Percentiles rank a stretch among this genome's conserved stretches.
These are phyloP conservation scores for Nudaria mundana DNA, from an alignment of 2,888 invertebrate species.

Conservation along the genomic window DNA sequence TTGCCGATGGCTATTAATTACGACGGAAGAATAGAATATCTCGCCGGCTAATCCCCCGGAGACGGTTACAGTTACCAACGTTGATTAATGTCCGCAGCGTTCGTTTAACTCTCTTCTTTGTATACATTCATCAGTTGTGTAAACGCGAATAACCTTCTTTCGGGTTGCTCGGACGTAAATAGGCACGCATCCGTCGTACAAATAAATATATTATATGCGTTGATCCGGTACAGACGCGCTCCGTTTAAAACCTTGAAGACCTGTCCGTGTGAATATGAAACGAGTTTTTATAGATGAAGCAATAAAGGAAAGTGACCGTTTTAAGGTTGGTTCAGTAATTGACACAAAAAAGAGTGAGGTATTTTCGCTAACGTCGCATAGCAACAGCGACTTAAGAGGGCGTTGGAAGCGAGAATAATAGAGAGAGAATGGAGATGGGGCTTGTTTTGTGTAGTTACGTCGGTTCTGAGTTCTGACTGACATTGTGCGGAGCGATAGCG, in stretches of 20 bases:
- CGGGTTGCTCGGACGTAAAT: slow-evolving; percentile 63
- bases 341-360: slow-evolving; percentile 42
- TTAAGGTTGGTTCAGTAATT: slow-evolving; percentile 37
- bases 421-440: slow-evolving; percentile 52
- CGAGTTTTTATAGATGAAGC: slow-evolving; percentile 43
- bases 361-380: slow-evolving; percentile 46
- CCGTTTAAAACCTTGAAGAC: slow-evolving; percentile 49
- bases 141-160: slow-evolving; percentile 71
- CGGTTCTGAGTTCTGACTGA: slow-evolving; percentile 46
- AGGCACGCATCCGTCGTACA: slow-evolving; percentile 59
- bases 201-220: slow-evolving; percentile 62
- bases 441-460: slow-evolving; percentile 35
- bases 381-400: slow-evolving; percentile 38
- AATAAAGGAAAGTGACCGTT: slow-evolving; percentile 52
- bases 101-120: slow-evolving; percentile 72
- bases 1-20: slow-evolving; percentile 81
- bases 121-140: slow-evolving; percentile 59
- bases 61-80: slow-evolving; percentile 76
- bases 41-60: slow-evolving; percentile 73
- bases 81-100: slow-evolving; percentile 75
- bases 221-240: slow-evolving; percentile 58
- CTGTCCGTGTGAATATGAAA: slow-evolving; percentile 39
- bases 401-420: slow-evolving; percentile 43
- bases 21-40: slow-evolving; percentile 75
- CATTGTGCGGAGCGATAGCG: slow-evolving; percentile 48